phyloP scores from a whole-genome alignment of 2,888 invertebrate genomes.

The Globia sparganii region DNA sequence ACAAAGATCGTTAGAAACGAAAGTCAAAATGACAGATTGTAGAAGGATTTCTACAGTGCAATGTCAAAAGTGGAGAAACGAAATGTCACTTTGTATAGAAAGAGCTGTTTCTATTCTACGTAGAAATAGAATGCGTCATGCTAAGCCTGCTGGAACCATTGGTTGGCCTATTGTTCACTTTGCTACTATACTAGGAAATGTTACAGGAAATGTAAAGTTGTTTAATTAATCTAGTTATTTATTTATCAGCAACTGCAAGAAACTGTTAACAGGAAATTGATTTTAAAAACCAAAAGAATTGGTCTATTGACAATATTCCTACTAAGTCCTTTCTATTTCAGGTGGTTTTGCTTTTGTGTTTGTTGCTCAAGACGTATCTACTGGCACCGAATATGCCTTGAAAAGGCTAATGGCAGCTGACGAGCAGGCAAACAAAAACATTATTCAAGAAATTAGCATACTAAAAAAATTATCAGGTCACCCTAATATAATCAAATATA shows the following conservation, averaged over 20 bases:
- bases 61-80: too few relatives aligned
- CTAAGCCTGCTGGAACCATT: too few relatives aligned
- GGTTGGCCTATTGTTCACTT: background rate
- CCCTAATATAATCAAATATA: slow-evolving; percentile 97
- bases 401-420: slow-evolving; percentile 96
- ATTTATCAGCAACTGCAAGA: background rate
- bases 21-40: too few relatives aligned
- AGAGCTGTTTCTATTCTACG: too few relatives aligned
- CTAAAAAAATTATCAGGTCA: slow-evolving; percentile 97
- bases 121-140: too few relatives aligned
- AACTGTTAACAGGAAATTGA: slow-evolving; percentile 20
- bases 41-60: too few relatives aligned
- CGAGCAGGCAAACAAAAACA: slow-evolving; percentile 94
- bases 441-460: slow-evolving; percentile 95
- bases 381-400: slow-evolving; percentile 97
- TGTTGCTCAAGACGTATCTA: slow-evolving; percentile 96
- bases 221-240: background rate
- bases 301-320: slow-evolving; percentile 40
- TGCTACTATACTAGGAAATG: slow-evolving; percentile 4
- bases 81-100: too few relatives aligned
- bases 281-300: slow-evolving; percentile 10
- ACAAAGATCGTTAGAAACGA: too few relatives aligned
- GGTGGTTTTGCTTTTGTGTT: slow-evolving; percentile 99
- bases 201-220: background rate
- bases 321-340: slow-evolving; percentile 85